Base-by-base conservation (phyloP, 2,888 invertebrate genomes). In the Agelastica alni region DNA sequence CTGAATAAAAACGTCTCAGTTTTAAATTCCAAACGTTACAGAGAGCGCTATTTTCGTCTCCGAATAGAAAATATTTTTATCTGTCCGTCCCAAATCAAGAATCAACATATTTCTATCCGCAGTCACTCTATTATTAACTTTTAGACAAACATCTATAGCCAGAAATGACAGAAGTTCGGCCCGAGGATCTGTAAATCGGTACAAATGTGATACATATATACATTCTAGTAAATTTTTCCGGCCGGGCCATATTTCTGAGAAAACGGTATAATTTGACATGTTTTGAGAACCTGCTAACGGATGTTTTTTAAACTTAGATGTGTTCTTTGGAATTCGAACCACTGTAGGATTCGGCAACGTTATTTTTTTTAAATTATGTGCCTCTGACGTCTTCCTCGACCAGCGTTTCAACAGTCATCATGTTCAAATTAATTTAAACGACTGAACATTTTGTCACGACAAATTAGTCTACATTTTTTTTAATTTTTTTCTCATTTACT, bases 21-120 rank as follows among this genome's bases (percentile, higher is more conserved):
- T n/a, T n/a, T n/a, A n/a, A n/a, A n/a, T n/a, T n/a, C n/a, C n/a
- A n/a, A n/a, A n/a, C n/a, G n/a, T n/a, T n/a, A n/a, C n/a, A n/a
- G n/a, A n/a, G n/a, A n/a, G n/a, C n/a, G 36, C n/a, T 47, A n/a
- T 44, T 47, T 47, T 28, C 12, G 37, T 47, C 18, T 37, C 10
- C 18, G 10, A 31, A 39, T 31, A 31, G 9, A n/a, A 41, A 39
- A 18, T 16, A 48, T 48, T 31, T 48, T 41, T 41, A 39, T 41
- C 30, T 48, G 39, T 48, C 48, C 30, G 48, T 20, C 48, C 48
- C 39, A 26, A 41, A 48, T 48, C 41, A 48, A 41, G 41, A 48
- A 39, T 48, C 48, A 41, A 41, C 41, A 48, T 48, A 31, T 48
- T 47, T 47, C 47, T 16, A 26, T 37, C 26, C 36, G 37, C 48